Percentiles rank a stretch among this genome's conserved stretches.
These are phyloP conservation scores for Gibbula magus DNA, from an alignment of 2,888 invertebrate genomes.

Conservation along the genomic window DNA sequence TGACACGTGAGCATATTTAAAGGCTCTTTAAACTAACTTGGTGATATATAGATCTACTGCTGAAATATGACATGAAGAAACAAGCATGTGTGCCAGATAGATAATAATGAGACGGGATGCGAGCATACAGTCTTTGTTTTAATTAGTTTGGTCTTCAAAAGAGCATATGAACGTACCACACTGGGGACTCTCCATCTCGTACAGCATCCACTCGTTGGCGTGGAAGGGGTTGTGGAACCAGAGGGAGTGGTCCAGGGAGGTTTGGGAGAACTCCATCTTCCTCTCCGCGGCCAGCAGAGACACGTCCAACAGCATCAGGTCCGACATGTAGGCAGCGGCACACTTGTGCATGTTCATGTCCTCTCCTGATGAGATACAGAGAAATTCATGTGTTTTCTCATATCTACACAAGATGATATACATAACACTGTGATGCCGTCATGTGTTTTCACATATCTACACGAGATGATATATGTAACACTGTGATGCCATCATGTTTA, in stretches of 20 bases:
- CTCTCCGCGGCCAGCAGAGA: slow-evolving; percentile 44
- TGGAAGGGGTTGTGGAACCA: slow-evolving; percentile 76
- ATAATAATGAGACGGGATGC: too few species aligned
- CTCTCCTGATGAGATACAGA: slow-evolving; percentile 46
- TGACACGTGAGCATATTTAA: too few species aligned
- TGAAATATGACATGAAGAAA: not conserved
- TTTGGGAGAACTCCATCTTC: not conserved
- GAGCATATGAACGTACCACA: slow-evolving; percentile 60
- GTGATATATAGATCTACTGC: not conserved
- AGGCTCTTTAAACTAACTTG: too few species aligned
- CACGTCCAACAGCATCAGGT: slow-evolving; percentile 58
- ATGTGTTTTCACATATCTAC: too few species aligned
- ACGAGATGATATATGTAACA: too few species aligned
- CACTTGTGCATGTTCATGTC: slow-evolving; percentile 69
- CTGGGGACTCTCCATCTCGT: slow-evolving; percentile 74
- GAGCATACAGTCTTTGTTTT: too few species aligned
- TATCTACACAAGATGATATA: too few species aligned
- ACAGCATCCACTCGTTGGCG: slow-evolving; percentile 76
- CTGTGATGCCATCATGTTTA: too few species aligned
- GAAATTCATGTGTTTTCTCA: too few species aligned
- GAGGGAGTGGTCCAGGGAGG: slow-evolving; percentile 75
- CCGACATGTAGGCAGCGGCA: slow-evolving; percentile 71
- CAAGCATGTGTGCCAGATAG: too few species aligned
- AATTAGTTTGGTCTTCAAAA: too few species aligned
- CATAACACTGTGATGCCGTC: too few species aligned